These are phyloP conservation scores for Microdon myrmicae DNA, from an alignment of 2,888 invertebrate genomes.

Conservation along the genomic window DNA sequence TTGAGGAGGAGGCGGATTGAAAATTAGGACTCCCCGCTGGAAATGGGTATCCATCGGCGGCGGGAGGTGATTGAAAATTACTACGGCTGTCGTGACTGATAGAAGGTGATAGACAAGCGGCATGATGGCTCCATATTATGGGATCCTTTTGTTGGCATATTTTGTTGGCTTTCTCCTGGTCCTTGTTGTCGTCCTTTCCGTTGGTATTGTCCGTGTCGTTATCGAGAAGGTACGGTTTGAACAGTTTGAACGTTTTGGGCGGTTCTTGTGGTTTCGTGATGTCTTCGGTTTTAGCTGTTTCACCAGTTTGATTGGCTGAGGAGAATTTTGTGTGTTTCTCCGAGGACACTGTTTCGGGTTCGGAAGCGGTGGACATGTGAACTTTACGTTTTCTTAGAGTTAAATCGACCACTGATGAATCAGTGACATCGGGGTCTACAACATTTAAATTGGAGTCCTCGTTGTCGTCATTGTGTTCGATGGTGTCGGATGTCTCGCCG, in stretches of 20 bases:
- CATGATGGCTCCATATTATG: constrained; percentile 64
- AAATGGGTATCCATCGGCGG: constrained; percentile 57
- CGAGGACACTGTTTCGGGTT: constrained; percentile 35
- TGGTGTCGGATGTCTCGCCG: background rate
- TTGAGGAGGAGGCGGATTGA: constrained; percentile 58
- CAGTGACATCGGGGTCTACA: constrained; percentile 39
- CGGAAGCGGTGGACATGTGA: constrained; percentile 20
- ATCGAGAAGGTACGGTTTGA: constrained; percentile 80
- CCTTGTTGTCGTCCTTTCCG: too few relatives aligned
- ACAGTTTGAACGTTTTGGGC: constrained; percentile 74
- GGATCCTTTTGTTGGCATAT: constrained; percentile 59
- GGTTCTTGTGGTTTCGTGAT: constrained; percentile 48
- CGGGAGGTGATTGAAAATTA: constrained; percentile 59
- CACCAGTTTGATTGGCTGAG: constrained; percentile 23
- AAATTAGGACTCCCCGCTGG: constrained; percentile 61
- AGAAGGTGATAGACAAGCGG: constrained; percentile 53
- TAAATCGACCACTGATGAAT: constrained; percentile 58
- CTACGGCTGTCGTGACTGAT: constrained; percentile 46
- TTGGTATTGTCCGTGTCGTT: constrained; percentile 68
- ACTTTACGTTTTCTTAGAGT: constrained; percentile 62
- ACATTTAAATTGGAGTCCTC: constrained; percentile 43
- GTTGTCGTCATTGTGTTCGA: constrained; percentile 21
- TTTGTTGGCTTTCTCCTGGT: constrained; percentile 28
- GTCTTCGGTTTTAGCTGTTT: constrained; percentile 15
- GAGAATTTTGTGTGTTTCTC: constrained; percentile 59